Percentiles rank a stretch among this genome's conserved stretches.
Conservation (phyloP, 1,140 invertebrate species). For the Camponotus pennsylvanicus region DNA sequence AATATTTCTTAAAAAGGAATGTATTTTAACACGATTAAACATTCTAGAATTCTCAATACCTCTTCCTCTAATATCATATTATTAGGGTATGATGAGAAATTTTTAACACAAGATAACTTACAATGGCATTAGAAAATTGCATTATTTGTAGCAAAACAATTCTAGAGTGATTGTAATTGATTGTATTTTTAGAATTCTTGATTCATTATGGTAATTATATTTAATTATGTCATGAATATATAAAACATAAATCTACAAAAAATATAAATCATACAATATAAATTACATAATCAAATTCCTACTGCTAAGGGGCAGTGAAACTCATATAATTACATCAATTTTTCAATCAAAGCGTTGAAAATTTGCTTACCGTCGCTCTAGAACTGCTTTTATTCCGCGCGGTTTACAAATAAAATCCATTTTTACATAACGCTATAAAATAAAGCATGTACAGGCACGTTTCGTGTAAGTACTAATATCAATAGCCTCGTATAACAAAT, state of each 20-base stretch:
- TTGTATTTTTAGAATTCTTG: conserved; percentile 1
- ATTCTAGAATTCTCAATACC: not conserved
- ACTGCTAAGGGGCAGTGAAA: not conserved
- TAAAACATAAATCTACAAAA: conserved; percentile 12
- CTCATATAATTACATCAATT: not conserved
- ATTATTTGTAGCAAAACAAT: conserved; percentile 24
- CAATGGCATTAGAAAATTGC: conserved; percentile 24
- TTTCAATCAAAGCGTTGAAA: not conserved
- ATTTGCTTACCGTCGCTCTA: conserved; percentile 1
- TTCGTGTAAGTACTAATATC: conserved; percentile 70
- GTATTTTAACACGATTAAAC: conserved; percentile 54
- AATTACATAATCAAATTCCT: not conserved
- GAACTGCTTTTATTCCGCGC: not conserved
- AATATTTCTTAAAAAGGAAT: conserved; percentile 57
- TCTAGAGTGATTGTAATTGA: not conserved
- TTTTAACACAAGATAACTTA: conserved; percentile 50
- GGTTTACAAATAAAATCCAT: not conserved
- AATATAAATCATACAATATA: conserved; percentile 33
- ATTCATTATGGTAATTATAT: conserved; percentile 33
- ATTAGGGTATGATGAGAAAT: not conserved
- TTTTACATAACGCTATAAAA: conserved; percentile 19
- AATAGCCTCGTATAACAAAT: conserved; percentile 68
- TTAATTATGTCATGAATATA: conserved; percentile 27
- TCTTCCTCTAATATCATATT: not conserved
- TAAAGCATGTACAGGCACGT: conserved; percentile 69